These are phyloP conservation scores for Troglohyphantes excavatus DNA, from an alignment of 2,888 invertebrate species.

Conservation along the genomic window DNA sequence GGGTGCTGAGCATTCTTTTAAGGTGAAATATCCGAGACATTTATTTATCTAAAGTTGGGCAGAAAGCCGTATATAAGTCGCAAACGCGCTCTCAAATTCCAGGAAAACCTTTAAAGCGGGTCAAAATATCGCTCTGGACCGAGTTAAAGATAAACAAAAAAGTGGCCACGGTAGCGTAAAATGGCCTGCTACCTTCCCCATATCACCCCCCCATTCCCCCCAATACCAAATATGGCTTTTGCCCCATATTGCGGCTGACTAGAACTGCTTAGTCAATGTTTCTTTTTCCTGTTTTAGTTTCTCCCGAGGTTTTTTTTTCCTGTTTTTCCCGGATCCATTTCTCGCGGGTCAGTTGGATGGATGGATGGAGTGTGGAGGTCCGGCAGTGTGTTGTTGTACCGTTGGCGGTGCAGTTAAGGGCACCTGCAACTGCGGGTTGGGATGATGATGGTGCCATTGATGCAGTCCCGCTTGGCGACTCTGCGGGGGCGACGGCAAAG, in stretches of 20 bases:
- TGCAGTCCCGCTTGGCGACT: background rate
- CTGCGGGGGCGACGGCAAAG: conserved; percentile 48
- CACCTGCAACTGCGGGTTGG: conserved; percentile 59
- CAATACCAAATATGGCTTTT: conserved; percentile 60
- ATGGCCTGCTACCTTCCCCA: conserved; percentile 55
- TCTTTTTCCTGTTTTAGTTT: conserved; percentile 34
- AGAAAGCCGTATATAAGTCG: conserved; percentile 41
- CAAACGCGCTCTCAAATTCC: conserved; percentile 28
- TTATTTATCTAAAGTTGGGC: conserved; percentile 68
- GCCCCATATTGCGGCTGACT: conserved; percentile 71
- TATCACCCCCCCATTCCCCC: conserved; percentile 10
- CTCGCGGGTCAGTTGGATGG: conserved; percentile 52
- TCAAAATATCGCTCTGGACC: conserved; percentile 70
- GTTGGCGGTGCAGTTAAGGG: conserved; percentile 66
- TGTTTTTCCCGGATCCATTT: conserved; percentile 64
- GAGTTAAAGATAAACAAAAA: conserved; percentile 75
- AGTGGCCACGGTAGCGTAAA: conserved; percentile 67
- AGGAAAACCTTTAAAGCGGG: conserved; percentile 63
- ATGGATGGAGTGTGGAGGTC: conserved; percentile 52
- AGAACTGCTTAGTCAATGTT: conserved; percentile 67
- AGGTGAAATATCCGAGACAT: conserved; percentile 70
- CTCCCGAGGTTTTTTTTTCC: conserved; percentile 14
- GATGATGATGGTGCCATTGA: conserved; percentile 52
- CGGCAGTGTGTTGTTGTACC: conserved; percentile 59
- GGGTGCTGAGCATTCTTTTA: conserved; percentile 14